Percentiles rank a stretch among this genome's conserved stretches.
phyloP scores from a whole-genome alignment of 2,888 invertebrate species.

The Gastracanthus pulcherrimus region DNA sequence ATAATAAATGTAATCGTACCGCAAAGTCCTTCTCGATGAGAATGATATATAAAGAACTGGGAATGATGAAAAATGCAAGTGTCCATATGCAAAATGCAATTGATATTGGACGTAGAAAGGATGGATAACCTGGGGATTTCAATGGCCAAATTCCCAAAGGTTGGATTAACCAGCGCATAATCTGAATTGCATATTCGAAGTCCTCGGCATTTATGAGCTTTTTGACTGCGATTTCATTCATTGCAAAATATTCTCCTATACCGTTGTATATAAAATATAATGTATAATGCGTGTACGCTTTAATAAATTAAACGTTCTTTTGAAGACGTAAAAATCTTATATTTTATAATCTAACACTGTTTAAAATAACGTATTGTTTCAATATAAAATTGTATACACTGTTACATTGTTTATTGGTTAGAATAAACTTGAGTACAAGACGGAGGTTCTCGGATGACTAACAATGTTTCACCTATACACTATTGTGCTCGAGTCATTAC shows the following conservation, averaged over 20 bases:
- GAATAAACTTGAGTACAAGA: neutral
- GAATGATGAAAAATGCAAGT: neutral
- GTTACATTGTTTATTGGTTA: too few relatives aligned
- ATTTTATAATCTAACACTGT: too few relatives aligned
- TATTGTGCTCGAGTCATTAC: neutral
- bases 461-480: neutral
- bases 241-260: too few relatives aligned
- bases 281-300: too few relatives aligned
- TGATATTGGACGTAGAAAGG: neutral
- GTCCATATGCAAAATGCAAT: neutral
- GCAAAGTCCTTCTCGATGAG: neutral
- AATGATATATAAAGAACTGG: neutral
- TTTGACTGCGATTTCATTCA: too few relatives aligned
- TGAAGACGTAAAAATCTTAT: too few relatives aligned
- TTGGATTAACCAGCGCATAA: neutral
- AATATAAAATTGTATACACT: too few relatives aligned
- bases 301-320: too few relatives aligned
- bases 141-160: slow-evolving; percentile 42
- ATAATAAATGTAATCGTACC: neutral
- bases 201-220: neutral
- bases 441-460: neutral
- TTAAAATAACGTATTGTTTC: too few relatives aligned
- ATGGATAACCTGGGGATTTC: neutral
- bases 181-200: neutral
- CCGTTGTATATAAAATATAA: too few relatives aligned